Percentiles rank a stretch among this genome's conserved stretches.
Conservation (phyloP, 1,140 invertebrate genomes). For the Melanaphis sacchari region DNA sequence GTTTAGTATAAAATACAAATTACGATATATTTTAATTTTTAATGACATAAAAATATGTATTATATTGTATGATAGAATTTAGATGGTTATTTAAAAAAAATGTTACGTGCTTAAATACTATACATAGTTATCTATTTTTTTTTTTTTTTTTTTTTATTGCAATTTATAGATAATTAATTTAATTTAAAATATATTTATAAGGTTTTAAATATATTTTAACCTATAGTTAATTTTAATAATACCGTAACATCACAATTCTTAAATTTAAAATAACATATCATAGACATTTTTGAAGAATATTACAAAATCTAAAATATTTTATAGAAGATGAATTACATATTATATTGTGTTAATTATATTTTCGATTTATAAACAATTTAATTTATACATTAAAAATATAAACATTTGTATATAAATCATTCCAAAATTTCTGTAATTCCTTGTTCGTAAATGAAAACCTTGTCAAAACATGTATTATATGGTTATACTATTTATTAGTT, state of each 20-base stretch:
- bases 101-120: background rate
- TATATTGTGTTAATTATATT: background rate
- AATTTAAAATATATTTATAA: background rate
- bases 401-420: background rate
- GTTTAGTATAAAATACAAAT: background rate
- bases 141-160: background rate
- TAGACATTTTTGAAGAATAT: background rate
- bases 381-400: background rate
- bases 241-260: background rate
- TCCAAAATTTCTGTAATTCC: background rate
- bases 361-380: background rate
- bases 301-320: background rate
- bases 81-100: no score
- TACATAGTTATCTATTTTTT: background rate
- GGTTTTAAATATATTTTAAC: background rate
- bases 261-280: background rate
- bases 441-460: background rate
- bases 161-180: background rate
- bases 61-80: background rate
- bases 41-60: background rate
- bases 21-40: slow-evolving; percentile 1
- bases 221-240: background rate
- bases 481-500: no score
- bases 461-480: background rate
- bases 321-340: background rate